Evolutionary conservation across 2,797 vertebrate genomes (phyloP).

Genomic region (Botia almorhae): DNA sequence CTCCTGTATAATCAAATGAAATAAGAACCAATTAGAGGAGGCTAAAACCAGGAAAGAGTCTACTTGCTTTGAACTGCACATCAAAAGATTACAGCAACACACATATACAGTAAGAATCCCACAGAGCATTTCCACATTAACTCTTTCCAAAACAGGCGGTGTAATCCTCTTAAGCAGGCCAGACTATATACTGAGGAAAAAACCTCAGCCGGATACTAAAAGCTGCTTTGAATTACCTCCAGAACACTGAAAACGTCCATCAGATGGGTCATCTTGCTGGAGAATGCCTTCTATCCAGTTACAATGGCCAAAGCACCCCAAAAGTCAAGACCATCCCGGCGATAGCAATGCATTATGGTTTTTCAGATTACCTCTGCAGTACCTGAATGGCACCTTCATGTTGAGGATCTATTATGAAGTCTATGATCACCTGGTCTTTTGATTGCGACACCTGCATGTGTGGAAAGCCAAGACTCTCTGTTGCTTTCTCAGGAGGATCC

Average conservation of each 20-base stretch:
- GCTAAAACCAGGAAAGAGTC: slow-evolving; percentile 67
- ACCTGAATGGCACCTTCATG: background rate
- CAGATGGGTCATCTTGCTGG: background rate
- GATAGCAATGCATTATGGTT: background rate
- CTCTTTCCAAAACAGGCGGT: slow-evolving; percentile 69
- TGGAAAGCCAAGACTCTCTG: background rate
- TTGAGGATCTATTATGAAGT: background rate
- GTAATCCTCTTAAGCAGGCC: slow-evolving; percentile 73
- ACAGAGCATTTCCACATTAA: slow-evolving; percentile 67
- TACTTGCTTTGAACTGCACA: slow-evolving; percentile 72
- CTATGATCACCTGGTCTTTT: slow-evolving; percentile 3
- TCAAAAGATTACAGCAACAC: slow-evolving; percentile 70
- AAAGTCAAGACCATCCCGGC: background rate
- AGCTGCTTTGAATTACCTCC: slow-evolving; percentile 22
- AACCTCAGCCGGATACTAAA: slow-evolving; percentile 29
- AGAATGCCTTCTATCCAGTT: background rate
- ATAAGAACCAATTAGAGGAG: slow-evolving; percentile 76
- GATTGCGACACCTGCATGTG: background rate
- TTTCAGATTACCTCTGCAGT: background rate
- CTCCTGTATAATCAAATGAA: slow-evolving; percentile 74
- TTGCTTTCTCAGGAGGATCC: background rate
- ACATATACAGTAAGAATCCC: slow-evolving; percentile 71
- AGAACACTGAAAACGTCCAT: slow-evolving; percentile 2
- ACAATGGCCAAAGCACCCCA: background rate
- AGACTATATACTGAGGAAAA: slow-evolving; percentile 62